Base-by-base conservation (phyloP, 92 coral and sea anemone species). In the Virgularia gustaviana region DNA sequence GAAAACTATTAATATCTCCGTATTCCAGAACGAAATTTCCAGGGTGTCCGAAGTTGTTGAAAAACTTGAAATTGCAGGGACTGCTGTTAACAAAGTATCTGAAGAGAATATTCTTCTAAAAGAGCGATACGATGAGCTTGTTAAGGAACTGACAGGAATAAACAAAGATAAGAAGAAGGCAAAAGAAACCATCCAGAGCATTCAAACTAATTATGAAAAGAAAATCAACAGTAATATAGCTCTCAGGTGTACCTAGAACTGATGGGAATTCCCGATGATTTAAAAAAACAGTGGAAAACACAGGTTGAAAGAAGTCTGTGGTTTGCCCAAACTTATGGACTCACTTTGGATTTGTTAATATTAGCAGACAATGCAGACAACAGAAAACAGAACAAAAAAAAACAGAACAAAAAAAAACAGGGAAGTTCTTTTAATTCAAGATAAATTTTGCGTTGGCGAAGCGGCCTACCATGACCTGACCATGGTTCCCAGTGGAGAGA, bases 1-100 rank as follows among this genome's bases (percentile, higher is more conserved):
- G 18, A 32, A 30, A 43, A 8, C n/a, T 22, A 68, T 38, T 36
- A 35, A 28, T 29, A 70, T 78, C 68, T 62, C 78, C 6, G 71
- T 78, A 55, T 73, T 33, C 28, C 51, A 57, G 15, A 47, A 41
- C 28, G 83, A 78, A 32, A 25, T 78, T 2, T 44, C 71, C 1
- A 78, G 71, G 47, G 83, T 70, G 49, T 51, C 31, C n/a, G 70
- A 35, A 30, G 43, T 41, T 5, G 73, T 55, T 16, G 47, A 78
- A 22, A 60, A 68, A 27, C 19, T 78, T 15, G 41, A 12, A 33
- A 59, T 8, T 30, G 42, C 65, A 59, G 23, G 36, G 43, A 10
- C 43, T 6, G 9, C 36, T 33, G 22, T 5, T 6, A 16, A 59
- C 19, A 59, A 23, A 39, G 32, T 59, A 18, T 10, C 42, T 15